Conservation (phyloP, 2,888 invertebrate genomes). For the Onchidella celtica region DNA sequence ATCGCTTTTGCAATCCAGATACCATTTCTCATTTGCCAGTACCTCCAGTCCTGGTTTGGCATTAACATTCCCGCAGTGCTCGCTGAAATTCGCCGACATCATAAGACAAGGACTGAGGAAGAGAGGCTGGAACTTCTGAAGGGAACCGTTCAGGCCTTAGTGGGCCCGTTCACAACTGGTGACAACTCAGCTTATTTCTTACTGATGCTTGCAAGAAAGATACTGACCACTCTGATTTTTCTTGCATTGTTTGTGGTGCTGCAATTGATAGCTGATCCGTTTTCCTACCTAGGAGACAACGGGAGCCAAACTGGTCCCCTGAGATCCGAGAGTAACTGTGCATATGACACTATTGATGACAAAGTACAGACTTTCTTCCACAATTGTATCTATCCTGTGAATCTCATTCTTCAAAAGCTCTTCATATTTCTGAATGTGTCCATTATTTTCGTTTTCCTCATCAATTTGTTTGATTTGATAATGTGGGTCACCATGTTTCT, state of each 20-base stretch:
- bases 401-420: background rate
- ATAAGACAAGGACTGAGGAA: background rate
- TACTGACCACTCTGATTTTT: background rate
- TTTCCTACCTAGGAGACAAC: background rate
- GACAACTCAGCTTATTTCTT: background rate
- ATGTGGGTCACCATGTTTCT: background rate
- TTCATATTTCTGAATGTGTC: background rate
- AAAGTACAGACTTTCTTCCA: background rate
- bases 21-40: background rate
- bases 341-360: background rate
- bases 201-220: background rate
- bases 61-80: background rate
- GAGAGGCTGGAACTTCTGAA: background rate
- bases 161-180: background rate
- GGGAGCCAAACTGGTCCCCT: background rate
- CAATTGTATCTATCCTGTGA: background rate
- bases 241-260: background rate
- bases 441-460: background rate
- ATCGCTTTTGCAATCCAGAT: background rate
- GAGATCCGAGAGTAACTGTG: constrained; percentile 7
- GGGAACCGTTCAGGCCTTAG: background rate
- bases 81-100: background rate
- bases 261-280: background rate
- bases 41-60: background rate
- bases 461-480: background rate